Evolutionary conservation across 1,140 invertebrate species (phyloP), one percentile per base, ranked within the genome.

Genomic region (Diabrotica virgifera): DNA sequence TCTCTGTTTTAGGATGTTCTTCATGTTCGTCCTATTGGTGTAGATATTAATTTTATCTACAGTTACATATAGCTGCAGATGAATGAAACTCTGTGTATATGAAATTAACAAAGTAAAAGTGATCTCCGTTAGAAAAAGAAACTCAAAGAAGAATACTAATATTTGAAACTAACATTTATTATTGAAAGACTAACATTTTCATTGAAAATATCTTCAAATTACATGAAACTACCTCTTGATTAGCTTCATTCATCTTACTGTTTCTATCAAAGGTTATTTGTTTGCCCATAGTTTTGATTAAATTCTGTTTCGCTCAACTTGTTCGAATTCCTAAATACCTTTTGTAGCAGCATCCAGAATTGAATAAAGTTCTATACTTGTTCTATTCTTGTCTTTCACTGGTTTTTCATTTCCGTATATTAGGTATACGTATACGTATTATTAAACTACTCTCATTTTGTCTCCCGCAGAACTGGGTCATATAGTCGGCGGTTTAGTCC

Each of bases 231-330:
- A 1, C 4, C 24, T 24, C 24, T 24, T 24, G 24, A 24, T 24
- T 24, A 24, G 1, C 24, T 51, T 51, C 12, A 51, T 51, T 9
- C 46, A 51, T 51, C 46, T 10, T 10, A 12, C 46, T 51, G 12
- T 51, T 9, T 12, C 2, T 51, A 10, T 51, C 46, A 24, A 24
- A 24, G 46, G 12, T 51, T 10, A 51, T 51, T 51, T 10, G 46
- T 51, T 51, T 51, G 12, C 9, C 46, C 46, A 12, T 12, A 51
- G 46, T 51, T 53, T 53, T 53, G 13, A 53, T 53, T 53, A 53
- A 24, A 54, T n/a, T 8, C 12, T 13, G 9, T 53, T 24, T 53
- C 52, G 13, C 12, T 53, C 52, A 53, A 53, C 14, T 24, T 13
- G 14, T 53, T 51, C 9, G 9, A 51, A 12, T 51, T 51, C 12